phyloP scores from a whole-genome alignment of 1,140 invertebrate genomes.

The Drosophila micromelanica region DNA sequence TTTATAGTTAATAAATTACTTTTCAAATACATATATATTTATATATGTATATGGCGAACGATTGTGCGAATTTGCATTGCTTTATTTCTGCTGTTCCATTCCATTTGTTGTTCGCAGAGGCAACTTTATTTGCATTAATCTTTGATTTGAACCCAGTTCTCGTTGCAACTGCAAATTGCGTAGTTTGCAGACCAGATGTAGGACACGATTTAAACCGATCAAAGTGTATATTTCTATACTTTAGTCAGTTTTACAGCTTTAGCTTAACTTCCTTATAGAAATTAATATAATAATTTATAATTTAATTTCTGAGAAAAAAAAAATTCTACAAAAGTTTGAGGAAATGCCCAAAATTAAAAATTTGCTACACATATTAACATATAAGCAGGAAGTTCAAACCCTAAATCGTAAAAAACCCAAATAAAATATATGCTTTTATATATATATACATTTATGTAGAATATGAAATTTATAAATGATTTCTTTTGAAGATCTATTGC shows the following conservation, averaged over 20 bases:
- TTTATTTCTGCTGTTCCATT: conserved; percentile 14
- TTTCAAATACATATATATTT: conserved; percentile 26
- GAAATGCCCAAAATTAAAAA: background rate
- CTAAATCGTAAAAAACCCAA: too few relatives aligned
- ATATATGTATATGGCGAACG: conserved; percentile 28
- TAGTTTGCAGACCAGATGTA: conserved; percentile 36
- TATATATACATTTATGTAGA: too few relatives aligned
- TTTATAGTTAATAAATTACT: conserved; percentile 60
- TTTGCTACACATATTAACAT: background rate
- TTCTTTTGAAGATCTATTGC: background rate
- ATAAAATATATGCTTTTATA: too few relatives aligned
- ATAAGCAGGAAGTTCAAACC: too few relatives aligned
- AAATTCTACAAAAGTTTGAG: background rate
- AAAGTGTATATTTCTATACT: background rate
- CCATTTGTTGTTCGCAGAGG: conserved; percentile 33
- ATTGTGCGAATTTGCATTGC: conserved; percentile 52
- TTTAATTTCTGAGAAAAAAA: too few relatives aligned
- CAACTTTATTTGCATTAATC: conserved; percentile 55
- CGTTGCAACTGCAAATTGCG: conserved; percentile 39
- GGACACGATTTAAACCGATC: conserved; percentile 15
- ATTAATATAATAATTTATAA: background rate
- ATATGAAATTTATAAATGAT: too few relatives aligned
- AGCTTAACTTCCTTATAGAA: too few relatives aligned
- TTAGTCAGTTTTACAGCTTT: too few relatives aligned
- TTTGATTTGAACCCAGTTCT: conserved; percentile 17